Evolutionary conservation across 2,113 vertebrate species (phyloP).

Genomic region (Piprites chloris): DNA sequence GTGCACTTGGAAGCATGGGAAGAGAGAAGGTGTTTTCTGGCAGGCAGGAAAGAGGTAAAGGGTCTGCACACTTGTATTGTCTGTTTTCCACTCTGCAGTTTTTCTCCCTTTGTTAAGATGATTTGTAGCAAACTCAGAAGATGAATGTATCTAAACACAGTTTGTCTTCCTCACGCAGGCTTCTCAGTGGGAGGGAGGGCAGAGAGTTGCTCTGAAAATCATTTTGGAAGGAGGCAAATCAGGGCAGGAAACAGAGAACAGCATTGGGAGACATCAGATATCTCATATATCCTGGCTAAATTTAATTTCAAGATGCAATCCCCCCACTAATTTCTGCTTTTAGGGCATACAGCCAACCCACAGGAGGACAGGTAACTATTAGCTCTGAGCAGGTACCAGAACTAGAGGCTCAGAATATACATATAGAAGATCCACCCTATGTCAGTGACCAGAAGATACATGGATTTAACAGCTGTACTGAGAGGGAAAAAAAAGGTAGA

Average conservation of each 20-base stretch:
- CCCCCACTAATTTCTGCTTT: neutral
- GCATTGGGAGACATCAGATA: neutral
- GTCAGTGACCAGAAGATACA: neutral
- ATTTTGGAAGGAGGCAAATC: neutral
- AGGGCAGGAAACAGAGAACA: neutral
- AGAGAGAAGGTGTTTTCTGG: neutral
- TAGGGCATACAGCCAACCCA: neutral
- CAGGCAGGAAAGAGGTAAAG: neutral
- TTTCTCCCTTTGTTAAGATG: neutral
- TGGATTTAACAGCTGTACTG: neutral
- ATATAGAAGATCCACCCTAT: neutral
- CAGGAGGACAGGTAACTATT: neutral
- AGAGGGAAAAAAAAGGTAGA: neutral
- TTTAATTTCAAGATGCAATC: neutral
- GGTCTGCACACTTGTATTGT: neutral
- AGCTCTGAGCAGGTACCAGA: neutral
- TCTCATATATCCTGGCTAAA: neutral
- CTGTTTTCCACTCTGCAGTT: neutral
- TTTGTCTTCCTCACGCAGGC: neutral
- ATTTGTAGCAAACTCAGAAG: neutral
- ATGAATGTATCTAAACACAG: neutral
- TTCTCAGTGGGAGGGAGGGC: neutral
- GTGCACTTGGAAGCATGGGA: accelerated
- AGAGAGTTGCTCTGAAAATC: neutral
- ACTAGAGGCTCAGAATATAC: neutral